Evolutionary conservation across 1,140 invertebrate species (phyloP).

Genomic region (Eumeta japonica): DNA sequence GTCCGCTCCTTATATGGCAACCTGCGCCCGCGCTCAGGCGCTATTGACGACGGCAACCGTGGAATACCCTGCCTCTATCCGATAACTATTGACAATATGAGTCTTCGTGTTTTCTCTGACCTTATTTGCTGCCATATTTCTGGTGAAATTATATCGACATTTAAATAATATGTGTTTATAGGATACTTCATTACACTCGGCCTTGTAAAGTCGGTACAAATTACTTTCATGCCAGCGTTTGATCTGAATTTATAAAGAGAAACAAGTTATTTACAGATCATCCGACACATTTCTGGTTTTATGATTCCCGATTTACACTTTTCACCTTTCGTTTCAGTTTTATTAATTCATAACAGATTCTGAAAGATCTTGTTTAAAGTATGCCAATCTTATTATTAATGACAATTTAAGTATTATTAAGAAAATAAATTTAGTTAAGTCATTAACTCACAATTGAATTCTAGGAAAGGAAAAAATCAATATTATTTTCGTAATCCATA

Average conservation of each 20-base stretch:
- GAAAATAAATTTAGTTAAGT: no score
- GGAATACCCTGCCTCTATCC: conserved; percentile 31
- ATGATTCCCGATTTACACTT: no score
- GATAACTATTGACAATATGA: conserved; percentile 33
- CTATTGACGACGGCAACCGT: conserved; percentile 52
- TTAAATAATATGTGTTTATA: conserved; percentile 13
- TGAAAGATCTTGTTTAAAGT: no score
- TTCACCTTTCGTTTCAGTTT: no score
- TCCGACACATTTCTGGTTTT: no score
- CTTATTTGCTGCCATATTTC: conserved; percentile 19
- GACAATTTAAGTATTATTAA: no score
- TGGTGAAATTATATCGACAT: conserved; percentile 10
- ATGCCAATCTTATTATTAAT: no score
- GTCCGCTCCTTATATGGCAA: conserved; percentile 45
- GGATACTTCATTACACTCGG: conserved; percentile 13
- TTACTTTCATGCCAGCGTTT: conserved; percentile 1
- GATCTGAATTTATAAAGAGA: background rate
- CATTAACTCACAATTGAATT: no score
- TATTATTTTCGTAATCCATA: no score
- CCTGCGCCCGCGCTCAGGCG: conserved; percentile 27
- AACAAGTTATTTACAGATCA: background rate
- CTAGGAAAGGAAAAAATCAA: no score
- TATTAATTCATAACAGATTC: no score
- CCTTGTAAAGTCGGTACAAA: conserved; percentile 9
- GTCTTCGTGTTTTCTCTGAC: conserved; percentile 37